Base-by-base conservation (phyloP, 2,797 vertebrate genomes). In the Peromyscus attwateri region DNA sequence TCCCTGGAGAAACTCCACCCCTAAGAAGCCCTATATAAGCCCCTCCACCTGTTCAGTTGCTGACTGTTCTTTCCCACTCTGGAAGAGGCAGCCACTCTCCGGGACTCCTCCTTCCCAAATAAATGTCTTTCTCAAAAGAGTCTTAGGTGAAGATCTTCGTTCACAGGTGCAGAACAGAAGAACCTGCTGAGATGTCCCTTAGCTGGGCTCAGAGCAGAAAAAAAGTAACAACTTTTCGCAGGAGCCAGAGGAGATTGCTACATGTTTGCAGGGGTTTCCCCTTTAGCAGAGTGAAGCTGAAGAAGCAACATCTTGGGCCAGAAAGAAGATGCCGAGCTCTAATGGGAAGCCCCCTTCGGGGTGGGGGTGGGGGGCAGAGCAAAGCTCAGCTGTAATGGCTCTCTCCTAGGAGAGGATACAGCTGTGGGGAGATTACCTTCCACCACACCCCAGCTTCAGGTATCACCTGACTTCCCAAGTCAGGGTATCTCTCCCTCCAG, bases 231-330 rank as follows among this genome's bases (percentile, higher is more conserved):
- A 70, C 34, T 70, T n/a, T n/a, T 19, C 6, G 8, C 34, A 6
- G 2, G 66, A 70, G 68, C 16, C 16, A 8, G 68, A 70, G 68
- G 34, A 70, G 68, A 70, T 3, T 70, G 16, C 68, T 70, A n/a
- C 68, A n/a, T n/a, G 34, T 70, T 34, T 70, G 34, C 68, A 19
- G 17, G 16, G 68, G 68, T 17, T 70, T n/a, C 6, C 17, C 34
- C 68, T 70, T 70, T 19, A 70, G 17, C 68, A 19, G 34, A n/a
- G 68, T 70, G 17, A n/a, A n/a, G 68, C 68, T n/a, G 68, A 19
- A n/a, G 68, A 17, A 68, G n/a, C 34, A 70, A 17, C 16, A 97
- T 87, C 31, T 34, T 16, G 64, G 80, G 97, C 94, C 62, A 68
- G 13, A 68, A 68, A 31, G 31, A 68, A 68, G 13, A 66, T 68